A percentile compares a stretch with the other conserved stretches of the same genome.
Conservation (phyloP, 2,888 invertebrate genomes). For the Hofmannophila pseudospretella region DNA sequence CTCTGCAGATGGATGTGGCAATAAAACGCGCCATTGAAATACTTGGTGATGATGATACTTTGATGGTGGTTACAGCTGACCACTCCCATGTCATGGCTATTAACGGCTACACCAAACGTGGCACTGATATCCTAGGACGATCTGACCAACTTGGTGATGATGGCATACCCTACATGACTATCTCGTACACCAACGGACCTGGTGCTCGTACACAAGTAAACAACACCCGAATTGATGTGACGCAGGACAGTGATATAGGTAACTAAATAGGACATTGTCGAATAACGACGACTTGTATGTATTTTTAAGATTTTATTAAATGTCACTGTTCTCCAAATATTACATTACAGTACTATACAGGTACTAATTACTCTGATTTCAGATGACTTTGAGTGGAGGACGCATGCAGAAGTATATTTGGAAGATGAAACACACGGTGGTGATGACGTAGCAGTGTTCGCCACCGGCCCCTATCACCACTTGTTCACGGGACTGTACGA, state of each 20-base stretch:
- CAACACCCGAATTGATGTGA: constrained; percentile 65
- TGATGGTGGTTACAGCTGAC: constrained; percentile 87
- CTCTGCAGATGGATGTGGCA: constrained; percentile 80
- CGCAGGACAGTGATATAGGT: constrained; percentile 38
- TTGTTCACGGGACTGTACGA: constrained; percentile 87
- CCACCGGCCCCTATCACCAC: constrained; percentile 83
- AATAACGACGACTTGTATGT: no score
- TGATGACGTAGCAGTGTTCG: constrained; percentile 87
- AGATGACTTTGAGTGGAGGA: constrained; percentile 33
- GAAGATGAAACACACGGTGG: constrained; percentile 84
- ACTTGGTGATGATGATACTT: constrained; percentile 79
- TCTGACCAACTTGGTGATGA: constrained; percentile 61
- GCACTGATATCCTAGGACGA: constrained; percentile 52
- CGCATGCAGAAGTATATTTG: constrained; percentile 74
- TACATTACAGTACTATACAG: no score
- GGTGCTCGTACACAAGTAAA: constrained; percentile 56
- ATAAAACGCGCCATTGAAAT: constrained; percentile 15
- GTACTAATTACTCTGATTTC: no score
- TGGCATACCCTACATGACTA: constrained; percentile 75
- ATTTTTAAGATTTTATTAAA: no score
- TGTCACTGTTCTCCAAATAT: no score
- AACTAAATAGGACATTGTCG: no score
- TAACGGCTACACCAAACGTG: constrained; percentile 82
- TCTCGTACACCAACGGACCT: constrained; percentile 82
- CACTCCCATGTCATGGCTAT: constrained; percentile 85